Base-by-base conservation (phyloP, 2,113 vertebrate species). In the Syrrhaptes paradoxus region DNA sequence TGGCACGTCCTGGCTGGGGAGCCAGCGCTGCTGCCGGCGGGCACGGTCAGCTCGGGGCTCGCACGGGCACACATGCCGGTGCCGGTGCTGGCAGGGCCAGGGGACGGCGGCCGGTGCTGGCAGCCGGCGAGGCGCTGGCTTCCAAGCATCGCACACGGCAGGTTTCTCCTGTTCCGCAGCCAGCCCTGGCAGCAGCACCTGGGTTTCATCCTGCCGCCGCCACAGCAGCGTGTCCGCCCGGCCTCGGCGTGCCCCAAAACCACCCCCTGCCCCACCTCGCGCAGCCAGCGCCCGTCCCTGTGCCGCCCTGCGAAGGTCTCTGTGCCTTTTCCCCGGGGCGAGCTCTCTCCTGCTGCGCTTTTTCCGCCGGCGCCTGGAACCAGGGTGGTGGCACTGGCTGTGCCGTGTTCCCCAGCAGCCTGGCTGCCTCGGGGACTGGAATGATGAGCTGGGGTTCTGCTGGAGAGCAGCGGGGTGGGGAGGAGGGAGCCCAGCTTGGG, bases 151-250 rank as follows among this genome's bases (percentile, higher is more conserved):
- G 34, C 52, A n/a, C 12, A 1, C 31, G 84, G 85, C 92, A 80
- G 84, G 94, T 93, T 94, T 24, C 90, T 91, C 92, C 80, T 93
- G 84, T 86, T 89, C 11, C 54, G 29, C 45, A 11, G 84, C 67
- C 76, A 5, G 25, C 48, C 38, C 58, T 46, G 72, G 58, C 72
- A 65, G 77, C 5, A 4, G 77, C 24, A 66, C 41, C 54, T 8
- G 45, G 54, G 72, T 63, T 57, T 32, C n/a, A 14, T 48, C 72
- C 58, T 49, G 32, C 68, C 1, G 7, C 59, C 2, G 4, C 11
- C 2, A 1, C 41, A 3, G 13, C 31, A 0, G 14, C 2, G 2
- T 0, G 0, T 78, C 21, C 55, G 41, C 55, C 2, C 4, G 2
- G 13, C 73, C 36, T 38, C 4, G 0, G 0, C 0, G 7, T 31